Conservation (phyloP, 2,797 vertebrate species). For the Limnodromus scolopaceus region DNA sequence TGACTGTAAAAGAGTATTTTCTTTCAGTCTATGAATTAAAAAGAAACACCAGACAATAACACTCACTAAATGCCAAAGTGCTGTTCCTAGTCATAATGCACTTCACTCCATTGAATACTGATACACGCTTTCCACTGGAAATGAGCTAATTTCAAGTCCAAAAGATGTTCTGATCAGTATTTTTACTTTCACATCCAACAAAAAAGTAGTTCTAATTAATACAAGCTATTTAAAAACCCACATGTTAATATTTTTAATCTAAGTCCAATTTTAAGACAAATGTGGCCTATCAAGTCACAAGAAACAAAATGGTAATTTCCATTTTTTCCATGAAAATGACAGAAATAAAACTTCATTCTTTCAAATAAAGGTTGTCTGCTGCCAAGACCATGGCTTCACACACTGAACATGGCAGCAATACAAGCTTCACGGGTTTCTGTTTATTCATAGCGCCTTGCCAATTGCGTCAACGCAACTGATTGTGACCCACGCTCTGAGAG, state of each 20-base stretch:
- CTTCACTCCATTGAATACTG: not conserved
- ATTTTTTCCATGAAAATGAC: not conserved
- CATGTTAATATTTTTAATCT: not conserved
- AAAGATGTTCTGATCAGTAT: not conserved
- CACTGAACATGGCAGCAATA: not conserved
- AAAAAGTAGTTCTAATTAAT: not conserved
- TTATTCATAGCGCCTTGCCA: not conserved
- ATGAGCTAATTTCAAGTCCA: not conserved
- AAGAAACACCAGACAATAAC: not conserved
- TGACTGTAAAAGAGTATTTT: not conserved
- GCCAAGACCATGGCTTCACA: not conserved
- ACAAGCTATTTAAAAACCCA: not conserved
- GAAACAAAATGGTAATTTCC: not conserved
- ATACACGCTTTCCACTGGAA: not conserved
- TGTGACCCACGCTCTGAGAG: not conserved
- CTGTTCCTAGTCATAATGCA: not conserved
- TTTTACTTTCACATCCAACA: not conserved
- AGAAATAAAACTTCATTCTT: not conserved
- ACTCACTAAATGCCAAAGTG: not conserved
- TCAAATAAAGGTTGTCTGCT: not conserved
- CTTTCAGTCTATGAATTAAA: not conserved
- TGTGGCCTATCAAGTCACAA: not conserved
- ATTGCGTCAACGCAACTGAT: not conserved
- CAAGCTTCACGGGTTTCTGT: not conserved
- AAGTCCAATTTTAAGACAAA: not conserved